Evolutionary conservation across 2,797 vertebrate species (phyloP).

Genomic region (Echeneis naucrates): DNA sequence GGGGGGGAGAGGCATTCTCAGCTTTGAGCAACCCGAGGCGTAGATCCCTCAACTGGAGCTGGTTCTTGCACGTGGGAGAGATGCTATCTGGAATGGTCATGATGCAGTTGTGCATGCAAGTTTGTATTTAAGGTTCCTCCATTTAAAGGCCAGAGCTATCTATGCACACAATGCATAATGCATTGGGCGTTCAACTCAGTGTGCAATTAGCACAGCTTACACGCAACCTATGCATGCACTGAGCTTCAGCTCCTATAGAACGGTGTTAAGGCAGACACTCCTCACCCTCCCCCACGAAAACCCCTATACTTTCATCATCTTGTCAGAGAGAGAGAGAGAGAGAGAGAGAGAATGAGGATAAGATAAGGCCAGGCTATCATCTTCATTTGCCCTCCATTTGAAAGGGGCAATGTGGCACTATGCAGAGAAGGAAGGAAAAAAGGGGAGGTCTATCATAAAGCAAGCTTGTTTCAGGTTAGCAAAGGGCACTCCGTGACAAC

Average conservation of each 20-base stretch:
- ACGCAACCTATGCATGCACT: constrained; percentile 63
- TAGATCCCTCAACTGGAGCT: constrained; percentile 35
- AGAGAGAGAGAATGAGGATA: constrained; percentile 55
- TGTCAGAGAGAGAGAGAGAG: constrained; percentile 50
- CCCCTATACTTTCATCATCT: constrained; percentile 46
- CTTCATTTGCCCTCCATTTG: constrained; percentile 71
- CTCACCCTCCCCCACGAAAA: constrained; percentile 35
- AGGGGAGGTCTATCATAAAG: constrained; percentile 66
- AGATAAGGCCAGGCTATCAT: constrained; percentile 73
- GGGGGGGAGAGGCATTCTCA: constrained; percentile 41
- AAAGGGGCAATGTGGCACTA: constrained; percentile 65
- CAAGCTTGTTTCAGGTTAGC: constrained; percentile 70
- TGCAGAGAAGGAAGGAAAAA: constrained; percentile 56
- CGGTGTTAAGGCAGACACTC: constrained; percentile 50
- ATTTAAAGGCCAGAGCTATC: constrained; percentile 57
- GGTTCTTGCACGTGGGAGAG: constrained; percentile 52
- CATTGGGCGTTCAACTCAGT: constrained; percentile 58
- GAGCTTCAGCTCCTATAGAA: constrained; percentile 32
- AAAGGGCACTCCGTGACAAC: constrained; percentile 66
- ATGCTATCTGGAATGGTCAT: constrained; percentile 50
- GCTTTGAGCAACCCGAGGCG: constrained; percentile 52
- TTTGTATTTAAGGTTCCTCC: constrained; percentile 40
- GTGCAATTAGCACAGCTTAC: constrained; percentile 75
- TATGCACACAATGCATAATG: constrained; percentile 75
- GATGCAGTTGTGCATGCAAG: constrained; percentile 23